Conservation (phyloP, 2,888 invertebrate genomes). For the Mesorhabditis spiculigera region DNA sequence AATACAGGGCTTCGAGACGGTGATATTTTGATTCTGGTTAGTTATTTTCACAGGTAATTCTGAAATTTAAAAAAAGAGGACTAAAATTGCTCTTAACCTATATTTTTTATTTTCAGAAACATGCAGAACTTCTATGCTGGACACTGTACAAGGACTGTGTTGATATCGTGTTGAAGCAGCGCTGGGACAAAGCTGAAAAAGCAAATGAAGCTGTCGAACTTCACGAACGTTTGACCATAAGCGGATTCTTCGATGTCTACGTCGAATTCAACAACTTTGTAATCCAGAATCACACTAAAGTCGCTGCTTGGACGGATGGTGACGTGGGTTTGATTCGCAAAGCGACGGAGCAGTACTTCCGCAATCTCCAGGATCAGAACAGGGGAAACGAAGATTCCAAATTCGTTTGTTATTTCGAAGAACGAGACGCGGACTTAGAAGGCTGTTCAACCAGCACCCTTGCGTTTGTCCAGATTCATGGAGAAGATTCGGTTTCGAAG, state of each 20-base stretch:
- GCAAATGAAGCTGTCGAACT: background rate
- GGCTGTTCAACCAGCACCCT: conserved; percentile 7
- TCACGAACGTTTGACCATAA: background rate
- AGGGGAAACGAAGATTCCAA: conserved; percentile 14
- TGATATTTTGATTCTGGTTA: conserved; percentile 15
- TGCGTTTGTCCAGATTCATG: conserved; percentile 12
- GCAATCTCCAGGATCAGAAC: conserved; percentile 12
- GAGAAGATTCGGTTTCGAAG: conserved; percentile 12
- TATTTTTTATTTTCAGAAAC: conserved; percentile 11
- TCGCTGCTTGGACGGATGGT: conserved; percentile 12
- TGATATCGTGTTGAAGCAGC: conserved; percentile 7
- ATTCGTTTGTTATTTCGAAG: conserved; percentile 13
- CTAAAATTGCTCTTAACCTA: conserved; percentile 16
- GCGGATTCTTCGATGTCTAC: background rate
- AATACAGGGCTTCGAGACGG: conserved; percentile 12
- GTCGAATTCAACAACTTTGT: conserved; percentile 7
- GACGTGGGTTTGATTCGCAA: conserved; percentile 10
- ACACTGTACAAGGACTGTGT: background rate
- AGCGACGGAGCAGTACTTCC: conserved; percentile 12
- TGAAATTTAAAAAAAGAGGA: conserved; percentile 11
- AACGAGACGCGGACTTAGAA: conserved; percentile 7
- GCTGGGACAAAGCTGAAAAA: background rate
- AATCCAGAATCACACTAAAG: conserved; percentile 16
- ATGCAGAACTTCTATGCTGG: conserved; percentile 1
- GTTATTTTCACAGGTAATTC: conserved; percentile 16